These are phyloP conservation scores for Squalus acanthias DNA, from an alignment of 2,797 vertebrate genomes.

Conservation along the genomic window DNA sequence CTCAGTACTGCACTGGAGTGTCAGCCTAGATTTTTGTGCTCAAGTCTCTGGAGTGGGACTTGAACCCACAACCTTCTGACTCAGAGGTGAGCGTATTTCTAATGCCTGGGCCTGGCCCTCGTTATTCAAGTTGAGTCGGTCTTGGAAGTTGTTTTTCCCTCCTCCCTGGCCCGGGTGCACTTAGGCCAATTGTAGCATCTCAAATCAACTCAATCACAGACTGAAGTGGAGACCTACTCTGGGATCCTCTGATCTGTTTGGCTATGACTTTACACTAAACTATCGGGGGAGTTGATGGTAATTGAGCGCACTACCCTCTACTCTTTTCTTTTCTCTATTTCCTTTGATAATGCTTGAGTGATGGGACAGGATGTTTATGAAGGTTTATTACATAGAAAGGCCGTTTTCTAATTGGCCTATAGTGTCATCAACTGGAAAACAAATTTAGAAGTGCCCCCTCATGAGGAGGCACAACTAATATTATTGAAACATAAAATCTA, in stretches of 20 bases:
- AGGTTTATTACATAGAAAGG: neutral
- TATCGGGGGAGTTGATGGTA: neutral
- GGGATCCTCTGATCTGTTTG: neutral
- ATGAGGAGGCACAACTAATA: neutral
- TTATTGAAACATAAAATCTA: neutral
- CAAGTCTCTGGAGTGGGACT: too few species aligned
- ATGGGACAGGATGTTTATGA: neutral
- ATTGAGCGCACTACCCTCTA: neutral
- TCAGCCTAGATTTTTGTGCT: too few species aligned
- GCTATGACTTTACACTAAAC: neutral
- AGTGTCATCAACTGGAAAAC: neutral
- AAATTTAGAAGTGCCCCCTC: neutral
- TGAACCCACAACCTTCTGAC: too few species aligned
- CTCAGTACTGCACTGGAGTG: too few species aligned
- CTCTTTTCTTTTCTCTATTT: neutral
- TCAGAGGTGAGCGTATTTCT: too few species aligned
- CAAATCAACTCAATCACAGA: too few species aligned
- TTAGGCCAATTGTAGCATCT: too few species aligned
- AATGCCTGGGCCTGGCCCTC: too few species aligned
- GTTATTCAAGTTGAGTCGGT: too few species aligned
- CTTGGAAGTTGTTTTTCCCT: too few species aligned
- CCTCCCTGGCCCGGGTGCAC: too few species aligned
- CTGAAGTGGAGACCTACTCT: neutral
- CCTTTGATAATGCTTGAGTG: neutral
- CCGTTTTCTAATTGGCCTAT: neutral